These are phyloP conservation scores for Holothuria glaberrima DNA, from an alignment of 35 echinoderm and acorn worm species.

Conservation along the genomic window DNA sequence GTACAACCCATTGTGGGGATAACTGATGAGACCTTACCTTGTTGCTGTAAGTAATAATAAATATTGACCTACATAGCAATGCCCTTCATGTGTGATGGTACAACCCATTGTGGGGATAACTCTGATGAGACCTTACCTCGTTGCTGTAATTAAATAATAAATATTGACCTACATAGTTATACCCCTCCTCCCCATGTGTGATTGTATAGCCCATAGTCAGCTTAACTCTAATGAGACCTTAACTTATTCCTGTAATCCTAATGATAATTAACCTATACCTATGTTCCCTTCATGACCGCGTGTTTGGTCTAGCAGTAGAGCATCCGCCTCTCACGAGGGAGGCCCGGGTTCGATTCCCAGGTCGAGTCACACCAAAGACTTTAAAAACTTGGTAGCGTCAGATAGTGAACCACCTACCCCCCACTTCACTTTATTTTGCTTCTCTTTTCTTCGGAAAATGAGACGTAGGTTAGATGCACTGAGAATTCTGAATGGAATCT, in stretches of 20 bases:
- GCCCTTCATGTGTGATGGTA: slow-evolving; percentile 1
- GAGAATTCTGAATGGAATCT: too few relatives aligned
- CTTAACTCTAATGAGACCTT: background rate
- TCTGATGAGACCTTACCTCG: background rate
- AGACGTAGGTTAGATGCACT: too few relatives aligned
- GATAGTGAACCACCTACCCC: too few relatives aligned
- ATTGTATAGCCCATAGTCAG: slow-evolving; percentile 23
- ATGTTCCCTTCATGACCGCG: background rate
- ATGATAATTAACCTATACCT: background rate
- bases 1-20: slow-evolving; percentile 23
- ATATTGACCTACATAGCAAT: background rate
- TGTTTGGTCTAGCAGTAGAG: too few relatives aligned
- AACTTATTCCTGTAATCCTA: slow-evolving; percentile 34
- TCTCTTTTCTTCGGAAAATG: too few relatives aligned
- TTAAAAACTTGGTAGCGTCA: too few relatives aligned
- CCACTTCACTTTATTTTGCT: too few relatives aligned
- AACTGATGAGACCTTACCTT: background rate
- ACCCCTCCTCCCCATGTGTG: slow-evolving; percentile 15
- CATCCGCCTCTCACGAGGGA: too few relatives aligned
- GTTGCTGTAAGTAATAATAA: slow-evolving; percentile 28
- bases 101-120: background rate
- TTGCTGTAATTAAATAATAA: slow-evolving; percentile 10
- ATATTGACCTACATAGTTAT: background rate
- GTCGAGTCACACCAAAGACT: too few relatives aligned
- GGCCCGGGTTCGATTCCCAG: too few relatives aligned